Conservation (phyloP, 1,140 invertebrate genomes). For the Pseudomyrmex cubaensis region DNA sequence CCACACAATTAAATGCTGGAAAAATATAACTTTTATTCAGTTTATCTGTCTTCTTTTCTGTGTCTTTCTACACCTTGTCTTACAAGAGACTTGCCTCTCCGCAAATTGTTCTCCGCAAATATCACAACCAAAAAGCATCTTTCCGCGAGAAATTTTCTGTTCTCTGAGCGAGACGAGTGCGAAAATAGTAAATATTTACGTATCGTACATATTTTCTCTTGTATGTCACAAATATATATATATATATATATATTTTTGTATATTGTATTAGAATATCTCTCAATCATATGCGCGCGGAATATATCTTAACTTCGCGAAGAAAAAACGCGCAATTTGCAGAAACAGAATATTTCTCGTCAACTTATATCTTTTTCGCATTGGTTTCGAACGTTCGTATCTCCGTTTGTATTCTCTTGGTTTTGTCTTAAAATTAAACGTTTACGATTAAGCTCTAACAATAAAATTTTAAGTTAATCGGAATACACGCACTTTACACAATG, state of each 20-base stretch:
- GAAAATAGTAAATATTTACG: conserved; percentile 45
- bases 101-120: conserved; percentile 40
- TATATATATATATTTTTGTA: background rate
- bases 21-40: conserved; percentile 80
- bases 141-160: conserved; percentile 61
- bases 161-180: conserved; percentile 11
- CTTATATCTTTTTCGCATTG: conserved; percentile 32
- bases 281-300: background rate
- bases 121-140: conserved; percentile 59
- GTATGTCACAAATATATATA: conserved; percentile 37
- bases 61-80: conserved; percentile 32
- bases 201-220: conserved; percentile 21
- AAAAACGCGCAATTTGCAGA: background rate
- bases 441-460: conserved; percentile 52
- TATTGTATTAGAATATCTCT: too few relatives aligned
- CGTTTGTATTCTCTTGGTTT: conserved; percentile 5
- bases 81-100: conserved; percentile 6
- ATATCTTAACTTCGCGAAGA: background rate
- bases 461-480: conserved; percentile 64
- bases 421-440: conserved; percentile 50
- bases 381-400: conserved; percentile 8
- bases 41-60: conserved; percentile 58
- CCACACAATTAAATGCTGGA: conserved; percentile 73
- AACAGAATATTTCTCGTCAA: conserved; percentile 68
- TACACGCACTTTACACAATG: conserved; percentile 68